These are phyloP conservation scores for Crioceris asparagi DNA, from an alignment of 2,888 invertebrate genomes.

Conservation along the genomic window DNA sequence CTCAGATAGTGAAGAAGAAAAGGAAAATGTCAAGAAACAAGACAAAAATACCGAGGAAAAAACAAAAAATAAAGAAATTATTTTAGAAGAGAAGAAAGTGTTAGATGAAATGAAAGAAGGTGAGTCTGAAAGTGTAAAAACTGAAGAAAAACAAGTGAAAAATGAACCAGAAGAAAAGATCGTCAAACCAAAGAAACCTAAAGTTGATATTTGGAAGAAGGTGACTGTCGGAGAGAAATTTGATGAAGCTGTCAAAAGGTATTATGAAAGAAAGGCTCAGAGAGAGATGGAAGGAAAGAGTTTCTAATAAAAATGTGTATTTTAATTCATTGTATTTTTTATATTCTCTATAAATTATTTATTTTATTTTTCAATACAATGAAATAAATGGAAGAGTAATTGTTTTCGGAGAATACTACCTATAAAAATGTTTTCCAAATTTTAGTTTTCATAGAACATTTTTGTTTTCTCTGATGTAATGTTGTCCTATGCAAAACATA, in stretches of 20 bases:
- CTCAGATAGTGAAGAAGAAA: constrained; percentile 39
- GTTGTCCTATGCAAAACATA: no score
- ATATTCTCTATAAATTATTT: no score
- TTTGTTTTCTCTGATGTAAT: no score
- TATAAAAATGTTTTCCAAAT: no score
- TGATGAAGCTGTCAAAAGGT: constrained; percentile 64
- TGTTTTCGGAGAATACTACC: no score
- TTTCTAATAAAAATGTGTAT: no score
- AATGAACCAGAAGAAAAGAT: constrained; percentile 8
- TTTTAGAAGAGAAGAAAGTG: constrained; percentile 14
- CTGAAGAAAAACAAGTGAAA: constrained; percentile 15
- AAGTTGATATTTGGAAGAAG: constrained; percentile 71
- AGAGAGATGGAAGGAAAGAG: constrained; percentile 27
- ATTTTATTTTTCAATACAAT: no score
- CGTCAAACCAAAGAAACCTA: constrained; percentile 33
- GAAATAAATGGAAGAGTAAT: no score
- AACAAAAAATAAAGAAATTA: constrained; percentile 10
- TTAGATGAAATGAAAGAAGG: constrained; percentile 15
- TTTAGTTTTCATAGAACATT: no score
- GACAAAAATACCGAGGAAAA: constrained; percentile 8
- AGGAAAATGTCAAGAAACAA: constrained; percentile 16
- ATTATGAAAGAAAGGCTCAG: constrained; percentile 59
- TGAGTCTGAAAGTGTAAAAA: constrained; percentile 14
- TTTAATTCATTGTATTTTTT: no score
- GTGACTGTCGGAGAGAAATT: constrained; percentile 69